These are phyloP conservation scores for Notarius lentiginosus DNA, from an alignment of 2,113 vertebrate genomes.

Conservation along the genomic window DNA sequence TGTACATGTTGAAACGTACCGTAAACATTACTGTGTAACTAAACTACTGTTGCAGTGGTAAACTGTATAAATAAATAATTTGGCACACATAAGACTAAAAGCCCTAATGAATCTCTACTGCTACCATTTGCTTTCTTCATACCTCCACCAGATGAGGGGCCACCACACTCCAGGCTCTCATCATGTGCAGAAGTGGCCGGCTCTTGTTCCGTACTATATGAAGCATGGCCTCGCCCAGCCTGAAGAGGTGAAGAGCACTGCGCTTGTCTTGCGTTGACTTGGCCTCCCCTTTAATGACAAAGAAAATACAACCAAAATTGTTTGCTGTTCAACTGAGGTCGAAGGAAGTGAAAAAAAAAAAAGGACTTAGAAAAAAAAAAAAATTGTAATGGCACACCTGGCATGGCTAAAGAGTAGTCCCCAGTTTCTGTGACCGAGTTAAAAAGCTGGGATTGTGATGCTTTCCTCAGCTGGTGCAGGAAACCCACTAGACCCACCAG, in stretches of 20 bases:
- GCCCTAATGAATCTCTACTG: background rate
- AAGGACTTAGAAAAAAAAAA: background rate
- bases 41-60: background rate
- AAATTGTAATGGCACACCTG: conserved; percentile 73
- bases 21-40: background rate
- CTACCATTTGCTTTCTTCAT: background rate
- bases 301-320: background rate
- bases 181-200: conserved; percentile 86
- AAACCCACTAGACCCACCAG: conserved; percentile 85
- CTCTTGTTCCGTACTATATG: conserved; percentile 86
- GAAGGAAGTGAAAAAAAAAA: background rate
- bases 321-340: background rate
- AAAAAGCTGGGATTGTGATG: conserved; percentile 93
- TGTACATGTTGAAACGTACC: background rate
- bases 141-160: conserved; percentile 97
- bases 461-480: conserved; percentile 91
- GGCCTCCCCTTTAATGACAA: conserved; percentile 78
- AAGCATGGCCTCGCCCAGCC: conserved; percentile 92
- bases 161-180: conserved; percentile 94
- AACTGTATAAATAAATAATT: background rate
- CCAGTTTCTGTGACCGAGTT: conserved; percentile 87
- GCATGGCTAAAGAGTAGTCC: conserved; percentile 93
- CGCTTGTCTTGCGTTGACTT: conserved; percentile 86
- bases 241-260: conserved; percentile 90
- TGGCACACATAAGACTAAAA: background rate